These are phyloP conservation scores for Dicerorhinus sumatrensis DNA, from an alignment of 2,113 vertebrate species.

Conservation along the genomic window DNA sequence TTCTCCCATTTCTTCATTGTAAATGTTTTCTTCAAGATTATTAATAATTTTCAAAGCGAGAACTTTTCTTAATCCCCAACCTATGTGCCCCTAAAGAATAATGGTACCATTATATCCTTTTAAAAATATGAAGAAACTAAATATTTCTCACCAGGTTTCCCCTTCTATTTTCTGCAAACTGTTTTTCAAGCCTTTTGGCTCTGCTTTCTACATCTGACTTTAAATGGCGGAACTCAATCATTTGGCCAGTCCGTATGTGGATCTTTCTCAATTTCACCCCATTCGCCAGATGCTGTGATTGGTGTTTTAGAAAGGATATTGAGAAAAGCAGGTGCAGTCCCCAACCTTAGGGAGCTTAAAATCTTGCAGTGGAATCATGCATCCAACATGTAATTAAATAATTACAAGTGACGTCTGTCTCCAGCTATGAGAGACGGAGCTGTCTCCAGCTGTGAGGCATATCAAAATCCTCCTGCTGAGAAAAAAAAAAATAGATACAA, in stretches of 20 bases:
- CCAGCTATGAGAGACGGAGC: neutral
- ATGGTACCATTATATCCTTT: neutral
- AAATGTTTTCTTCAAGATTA: neutral
- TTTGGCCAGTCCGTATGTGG: neutral
- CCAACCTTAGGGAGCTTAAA: neutral
- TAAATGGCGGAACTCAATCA: neutral
- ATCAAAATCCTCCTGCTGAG: neutral
- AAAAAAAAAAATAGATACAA: neutral
- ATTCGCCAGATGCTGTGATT: neutral
- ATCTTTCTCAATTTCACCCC: neutral
- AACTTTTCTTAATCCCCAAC: neutral
- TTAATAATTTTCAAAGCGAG: neutral
- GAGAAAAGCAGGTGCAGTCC: neutral
- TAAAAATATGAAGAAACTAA: neutral
- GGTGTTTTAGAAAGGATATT: neutral
- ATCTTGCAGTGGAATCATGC: neutral
- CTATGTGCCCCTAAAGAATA: neutral
- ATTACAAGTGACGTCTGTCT: constrained; percentile 4
- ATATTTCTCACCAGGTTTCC: neutral
- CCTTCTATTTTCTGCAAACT: neutral
- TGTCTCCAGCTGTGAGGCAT: neutral
- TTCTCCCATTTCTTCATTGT: neutral
- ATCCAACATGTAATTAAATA: constrained; percentile 36
- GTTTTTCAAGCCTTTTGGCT: neutral
- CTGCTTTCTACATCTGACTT: neutral